Conservation (phyloP, 2,888 invertebrate species). For the Cantharis rustica region DNA sequence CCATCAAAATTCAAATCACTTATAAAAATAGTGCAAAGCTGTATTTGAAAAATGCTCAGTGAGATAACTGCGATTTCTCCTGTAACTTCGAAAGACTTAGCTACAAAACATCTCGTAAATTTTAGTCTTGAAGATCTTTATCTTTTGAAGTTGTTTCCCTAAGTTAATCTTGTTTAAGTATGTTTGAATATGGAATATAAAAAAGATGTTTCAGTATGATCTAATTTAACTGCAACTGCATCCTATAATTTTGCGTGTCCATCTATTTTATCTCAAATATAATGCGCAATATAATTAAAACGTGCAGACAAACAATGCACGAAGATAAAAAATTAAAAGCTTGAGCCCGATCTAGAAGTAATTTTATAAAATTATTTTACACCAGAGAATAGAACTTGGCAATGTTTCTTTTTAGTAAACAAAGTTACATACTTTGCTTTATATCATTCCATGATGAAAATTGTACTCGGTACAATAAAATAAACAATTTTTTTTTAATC, state of each 20-base stretch:
- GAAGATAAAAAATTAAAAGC: not conserved
- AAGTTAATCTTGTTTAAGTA: too few species aligned
- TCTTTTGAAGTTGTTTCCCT: too few species aligned
- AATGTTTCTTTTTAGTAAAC: not conserved
- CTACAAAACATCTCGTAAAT: not conserved
- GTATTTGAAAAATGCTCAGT: not conserved
- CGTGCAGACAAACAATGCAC: not conserved
- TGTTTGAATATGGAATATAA: too few species aligned
- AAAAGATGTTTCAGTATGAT: too few species aligned
- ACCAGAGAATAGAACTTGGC: not conserved
- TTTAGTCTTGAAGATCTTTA: not conserved
- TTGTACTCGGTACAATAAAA: not conserved
- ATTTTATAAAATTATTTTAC: not conserved
- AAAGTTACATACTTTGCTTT: not conserved
- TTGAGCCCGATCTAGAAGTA: not conserved
- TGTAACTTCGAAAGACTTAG: not conserved
- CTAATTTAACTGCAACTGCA: too few species aligned
- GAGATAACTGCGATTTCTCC: not conserved
- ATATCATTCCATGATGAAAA: not conserved
- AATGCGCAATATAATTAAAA: not conserved
- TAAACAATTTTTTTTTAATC: not conserved
- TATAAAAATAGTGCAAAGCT: not conserved
- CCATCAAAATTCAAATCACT: not conserved
- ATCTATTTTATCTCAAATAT: not conserved
- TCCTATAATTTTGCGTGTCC: too few species aligned